Evolutionary conservation across 1,140 invertebrate species (phyloP), one percentile per base, ranked within the genome.

Genomic region (Trigoniulus corallinus): DNA sequence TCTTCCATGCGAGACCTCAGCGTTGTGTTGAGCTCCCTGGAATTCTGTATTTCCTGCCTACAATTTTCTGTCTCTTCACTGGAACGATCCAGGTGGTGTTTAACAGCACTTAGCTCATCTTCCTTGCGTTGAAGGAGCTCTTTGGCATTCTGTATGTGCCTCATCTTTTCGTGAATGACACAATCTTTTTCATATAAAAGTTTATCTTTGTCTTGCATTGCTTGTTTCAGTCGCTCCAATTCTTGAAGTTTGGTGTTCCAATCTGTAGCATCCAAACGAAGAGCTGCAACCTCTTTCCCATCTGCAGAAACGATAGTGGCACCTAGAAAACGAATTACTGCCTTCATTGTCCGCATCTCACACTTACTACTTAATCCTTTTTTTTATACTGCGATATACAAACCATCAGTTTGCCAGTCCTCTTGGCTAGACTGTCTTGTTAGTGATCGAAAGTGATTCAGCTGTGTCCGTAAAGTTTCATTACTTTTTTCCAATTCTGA

Each of bases 401-500:
- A n/a, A n/a, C n/a, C n/a, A n/a, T n/a, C n/a, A n/a, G n/a, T n/a
- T n/a, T n/a, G n/a, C n/a, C n/a, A n/a, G n/a, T n/a, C n/a, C n/a
- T n/a, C n/a, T n/a, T n/a, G n/a, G n/a, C n/a, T n/a, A n/a, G n/a
- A n/a, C n/a, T n/a, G n/a, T n/a, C n/a, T n/a, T n/a, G n/a, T 24
- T 27, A n/a, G n/a, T n/a, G n/a, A n/a, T n/a, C n/a, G n/a, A n/a
- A n/a, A n/a, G n/a, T n/a, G n/a, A n/a, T n/a, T n/a, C n/a, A n/a
- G n/a, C n/a, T n/a, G n/a, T n/a, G n/a, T n/a, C n/a, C n/a, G n/a
- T n/a, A n/a, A n/a, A n/a, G n/a, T n/a, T n/a, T n/a, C n/a, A n/a
- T n/a, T n/a, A n/a, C n/a, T n/a, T n/a, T 53, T 61, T 50, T 76
- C 73, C 22, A 69, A 55, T 51, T 74, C 71, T 24, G 63, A 59